phyloP scores from a whole-genome alignment of 2,113 vertebrate species.

The Axis porcinus region DNA sequence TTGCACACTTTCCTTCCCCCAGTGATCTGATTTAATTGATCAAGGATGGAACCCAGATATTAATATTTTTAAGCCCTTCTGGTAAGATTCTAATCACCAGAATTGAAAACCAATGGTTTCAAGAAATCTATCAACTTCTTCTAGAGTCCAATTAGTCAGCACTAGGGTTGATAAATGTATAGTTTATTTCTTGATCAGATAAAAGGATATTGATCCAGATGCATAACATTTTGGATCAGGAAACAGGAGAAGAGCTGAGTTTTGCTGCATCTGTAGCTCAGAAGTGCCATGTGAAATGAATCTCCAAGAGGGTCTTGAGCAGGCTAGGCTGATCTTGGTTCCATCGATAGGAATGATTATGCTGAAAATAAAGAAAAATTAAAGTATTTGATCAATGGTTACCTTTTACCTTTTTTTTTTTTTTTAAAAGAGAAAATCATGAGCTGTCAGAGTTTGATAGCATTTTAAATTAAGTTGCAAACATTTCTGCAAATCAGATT shows the following conservation, averaged over 20 bases:
- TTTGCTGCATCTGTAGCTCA: not conserved
- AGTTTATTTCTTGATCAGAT: not conserved
- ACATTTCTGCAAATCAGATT: not conserved
- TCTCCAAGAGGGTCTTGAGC: not conserved
- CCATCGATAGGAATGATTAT: not conserved
- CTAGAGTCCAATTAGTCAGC: not conserved
- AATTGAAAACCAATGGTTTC: not conserved
- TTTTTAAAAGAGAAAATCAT: not conserved
- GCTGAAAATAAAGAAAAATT: conserved; percentile 1
- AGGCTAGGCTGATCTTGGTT: not conserved
- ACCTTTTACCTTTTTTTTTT: not conserved
- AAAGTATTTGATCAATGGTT: not conserved
- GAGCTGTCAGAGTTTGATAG: not conserved
- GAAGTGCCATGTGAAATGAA: not conserved
- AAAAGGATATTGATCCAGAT: not conserved
- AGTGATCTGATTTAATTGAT: not conserved
- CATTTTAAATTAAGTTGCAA: not conserved
- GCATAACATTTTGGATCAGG: not conserved
- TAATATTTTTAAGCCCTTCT: not conserved
- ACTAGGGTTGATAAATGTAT: not conserved
- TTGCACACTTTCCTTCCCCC: not conserved
- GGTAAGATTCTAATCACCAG: not conserved
- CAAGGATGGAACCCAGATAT: not conserved
- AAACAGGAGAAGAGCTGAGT: not conserved
- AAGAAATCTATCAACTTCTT: not conserved